Base-by-base conservation (phyloP, 2,888 invertebrate species). In the Caenorhabditis plicata region DNA sequence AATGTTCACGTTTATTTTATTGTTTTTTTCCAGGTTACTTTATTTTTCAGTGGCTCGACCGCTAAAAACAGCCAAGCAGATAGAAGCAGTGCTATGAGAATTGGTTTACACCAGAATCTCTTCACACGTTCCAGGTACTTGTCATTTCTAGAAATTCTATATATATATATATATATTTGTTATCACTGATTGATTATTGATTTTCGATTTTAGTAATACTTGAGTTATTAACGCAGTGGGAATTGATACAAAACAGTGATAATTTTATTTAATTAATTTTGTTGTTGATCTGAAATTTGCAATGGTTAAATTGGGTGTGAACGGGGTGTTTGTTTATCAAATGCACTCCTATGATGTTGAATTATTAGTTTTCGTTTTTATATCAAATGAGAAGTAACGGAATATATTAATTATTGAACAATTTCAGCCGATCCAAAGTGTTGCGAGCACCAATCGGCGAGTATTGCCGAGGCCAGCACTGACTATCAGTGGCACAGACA, bases 391-490 rank as follows among this genome's bases (percentile, higher is more conserved):
- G 13, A 39, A 39, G n/a, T n/a, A 23, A 20, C 23, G 5, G 15
- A 22, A 39, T 8, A 39, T 39, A 25, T 39, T 3, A 20, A 4
- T 35, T 32, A 32, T 35, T 9, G 35, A 20, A 20, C 35, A 35
- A 33, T 63, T 58, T 54, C 57, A 68, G 67, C 67, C 67, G 67
- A 47, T 64, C 63, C 53, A 52, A 56, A 46, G 53, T 60, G 56
- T 49, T 57, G 50, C 50, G 61, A 61, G 67, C 67, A 56, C 67
- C 67, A 54, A 63, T 66, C 51, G 74, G 74, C 57, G 75, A 77
- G 61, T 73, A 67, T 64, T 77, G 77, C 62, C 64, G 71, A 55
- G 75, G 70, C 48, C 77, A 77, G 67, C 77, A 77, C 74, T 72
- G 72, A 72, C 72, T 72, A 72, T 58, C 45, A 31, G 43, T 55